Conservation (phyloP, 2,797 vertebrate species). For the Meriones psammophilus region DNA sequence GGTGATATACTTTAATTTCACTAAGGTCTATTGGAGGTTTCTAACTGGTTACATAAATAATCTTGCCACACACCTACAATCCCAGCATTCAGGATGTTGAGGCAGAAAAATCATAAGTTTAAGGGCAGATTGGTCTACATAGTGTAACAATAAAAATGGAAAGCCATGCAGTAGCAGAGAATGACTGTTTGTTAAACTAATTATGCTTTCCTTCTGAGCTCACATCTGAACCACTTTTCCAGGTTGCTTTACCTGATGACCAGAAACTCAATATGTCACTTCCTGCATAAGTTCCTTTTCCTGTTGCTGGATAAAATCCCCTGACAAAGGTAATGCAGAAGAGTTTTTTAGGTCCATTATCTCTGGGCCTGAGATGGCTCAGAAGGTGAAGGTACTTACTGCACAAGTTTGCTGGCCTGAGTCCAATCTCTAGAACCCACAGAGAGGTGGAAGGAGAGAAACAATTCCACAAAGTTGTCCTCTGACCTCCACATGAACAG, state of each 20-base stretch:
- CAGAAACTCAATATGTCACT: neutral
- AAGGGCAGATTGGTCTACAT: neutral
- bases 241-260: neutral
- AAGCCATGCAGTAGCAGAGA: neutral
- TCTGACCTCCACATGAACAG: neutral
- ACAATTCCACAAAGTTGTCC: neutral
- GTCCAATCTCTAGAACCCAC: neutral
- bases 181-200: neutral
- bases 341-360: neutral
- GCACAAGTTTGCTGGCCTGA: neutral
- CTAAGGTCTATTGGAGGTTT: neutral
- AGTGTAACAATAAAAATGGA: neutral
- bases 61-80: neutral
- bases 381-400: neutral
- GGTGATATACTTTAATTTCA: slow-evolving; percentile 40
- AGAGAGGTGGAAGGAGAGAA: neutral
- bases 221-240: neutral
- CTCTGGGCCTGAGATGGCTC: neutral
- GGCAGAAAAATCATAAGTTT: neutral
- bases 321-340: neutral
- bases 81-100: neutral
- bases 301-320: neutral
- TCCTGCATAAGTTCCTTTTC: neutral
- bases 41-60: neutral
- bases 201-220: neutral